These are phyloP conservation scores for Plagodis pulveraria DNA, from an alignment of 2,888 invertebrate genomes.

Conservation along the genomic window DNA sequence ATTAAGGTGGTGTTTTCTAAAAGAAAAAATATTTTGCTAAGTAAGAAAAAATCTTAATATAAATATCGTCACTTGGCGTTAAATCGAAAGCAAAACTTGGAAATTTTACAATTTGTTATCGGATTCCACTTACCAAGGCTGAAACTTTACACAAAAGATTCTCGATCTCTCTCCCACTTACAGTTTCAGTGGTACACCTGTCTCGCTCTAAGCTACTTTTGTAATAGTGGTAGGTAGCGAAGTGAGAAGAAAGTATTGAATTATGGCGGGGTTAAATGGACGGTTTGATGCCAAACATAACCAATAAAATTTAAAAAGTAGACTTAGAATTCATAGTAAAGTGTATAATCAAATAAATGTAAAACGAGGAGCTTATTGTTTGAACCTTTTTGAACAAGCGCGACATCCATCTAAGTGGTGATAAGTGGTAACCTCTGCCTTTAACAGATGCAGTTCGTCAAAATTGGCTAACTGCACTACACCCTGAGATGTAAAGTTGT, in stretches of 20 bases:
- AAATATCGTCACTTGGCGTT: constrained; percentile 12
- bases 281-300: constrained; percentile 38
- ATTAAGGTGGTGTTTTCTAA: too few species aligned
- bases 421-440: too few species aligned
- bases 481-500: too few species aligned
- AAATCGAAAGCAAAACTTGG: constrained; percentile 57
- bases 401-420: too few species aligned
- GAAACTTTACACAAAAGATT: constrained; percentile 66
- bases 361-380: too few species aligned
- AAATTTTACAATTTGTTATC: constrained; percentile 57
- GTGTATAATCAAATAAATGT: too few species aligned
- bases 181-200: constrained; percentile 13
- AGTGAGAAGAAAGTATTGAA: constrained; percentile 72
- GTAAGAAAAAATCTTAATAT: neutral
- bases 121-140: constrained; percentile 45
- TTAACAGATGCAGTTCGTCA: too few species aligned
- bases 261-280: constrained; percentile 58
- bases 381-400: too few species aligned
- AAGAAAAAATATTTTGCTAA: too few species aligned
- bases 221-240: constrained; percentile 68
- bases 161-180: constrained; percentile 41
- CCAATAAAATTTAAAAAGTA: too few species aligned
- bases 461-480: too few species aligned
- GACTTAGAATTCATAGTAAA: too few species aligned
- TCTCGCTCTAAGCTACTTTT: constrained; percentile 64